Base-by-base conservation (phyloP, 2,797 vertebrate species). In the Onychomys torridus region DNA sequence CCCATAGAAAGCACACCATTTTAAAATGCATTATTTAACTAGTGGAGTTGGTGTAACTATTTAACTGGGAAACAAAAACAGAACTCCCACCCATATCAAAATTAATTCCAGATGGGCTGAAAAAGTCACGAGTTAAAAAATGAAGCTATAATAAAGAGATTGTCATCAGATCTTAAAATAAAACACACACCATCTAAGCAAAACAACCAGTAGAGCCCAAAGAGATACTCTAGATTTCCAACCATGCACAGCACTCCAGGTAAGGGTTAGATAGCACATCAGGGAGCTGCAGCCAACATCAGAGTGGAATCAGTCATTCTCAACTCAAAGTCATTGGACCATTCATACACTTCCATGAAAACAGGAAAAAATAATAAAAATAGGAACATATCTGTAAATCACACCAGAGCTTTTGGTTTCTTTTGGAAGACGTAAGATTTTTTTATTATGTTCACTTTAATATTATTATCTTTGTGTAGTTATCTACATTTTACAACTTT, bases 101-200 rank as follows among this genome's bases (percentile, higher is more conserved):
- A 97, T 96, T 85, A 93, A 92, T 93, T 95, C 96, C 96, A 97
- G 92, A 96, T 95, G 79, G 46, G 83, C 2, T 88, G 25, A 69
- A 88, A 87, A 63, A 97, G 49, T 96, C 95, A 93, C n/a, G 67
- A 91, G 90, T 77, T 52, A 96, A 95, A 94, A 94, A 94, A 89
- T 85, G 79, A 96, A 94, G 29, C 73, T 77, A 63, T 71, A 49
- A 67, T 73, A 87, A 73, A 73, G 19, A 78, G 14, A 83, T 77
- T 88, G 81, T 85, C 87, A 90, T 87, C 40, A 76, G 65, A 59
- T 32, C 43, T 92, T 8, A 59, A 65, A 90, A 43, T 9, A 79
- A 97, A 34, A 79, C 57, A 61, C 88, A 9, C 6, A 43, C 49
- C 32, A 86, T 93, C 67, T 85, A 21, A 90, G 52, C 61, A 89